These are phyloP conservation scores for Tiliqua scincoides DNA, from an alignment of 2,113 vertebrate species.

Conservation along the genomic window DNA sequence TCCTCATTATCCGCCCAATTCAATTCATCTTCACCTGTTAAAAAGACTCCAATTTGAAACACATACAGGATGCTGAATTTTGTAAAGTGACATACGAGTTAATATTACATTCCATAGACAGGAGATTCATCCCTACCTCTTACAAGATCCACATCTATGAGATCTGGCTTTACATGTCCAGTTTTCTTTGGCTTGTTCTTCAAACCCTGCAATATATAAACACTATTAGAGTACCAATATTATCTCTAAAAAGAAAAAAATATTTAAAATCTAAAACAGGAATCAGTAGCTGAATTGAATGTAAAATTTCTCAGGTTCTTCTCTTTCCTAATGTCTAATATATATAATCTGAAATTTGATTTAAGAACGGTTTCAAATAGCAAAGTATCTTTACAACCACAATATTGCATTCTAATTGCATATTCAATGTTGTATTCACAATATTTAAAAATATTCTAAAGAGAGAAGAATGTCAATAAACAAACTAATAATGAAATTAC, in stretches of 20 bases:
- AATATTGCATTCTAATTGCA: too few species aligned
- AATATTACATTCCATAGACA: slow-evolving; percentile 32
- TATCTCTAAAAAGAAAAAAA: background rate
- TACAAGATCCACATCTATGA: slow-evolving; percentile 98
- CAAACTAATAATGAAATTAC: slow-evolving; percentile 29
- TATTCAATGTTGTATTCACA: too few species aligned
- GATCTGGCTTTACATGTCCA: slow-evolving; percentile 97
- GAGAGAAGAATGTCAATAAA: background rate
- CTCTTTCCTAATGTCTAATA: background rate
- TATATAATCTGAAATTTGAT: slow-evolving; percentile 44
- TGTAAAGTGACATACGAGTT: background rate
- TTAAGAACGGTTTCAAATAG: slow-evolving; percentile 8
- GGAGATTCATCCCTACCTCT: slow-evolving; percentile 84
- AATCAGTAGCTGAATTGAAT: slow-evolving; percentile 47
- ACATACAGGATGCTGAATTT: background rate
- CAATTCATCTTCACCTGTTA: background rate
- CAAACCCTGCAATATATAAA: slow-evolving; percentile 86
- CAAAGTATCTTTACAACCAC: background rate
- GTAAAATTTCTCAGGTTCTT: background rate
- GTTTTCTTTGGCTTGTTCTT: slow-evolving; percentile 99
- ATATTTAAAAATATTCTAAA: background rate
- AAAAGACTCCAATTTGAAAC: background rate
- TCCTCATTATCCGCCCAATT: background rate
- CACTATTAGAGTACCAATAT: slow-evolving; percentile 42
- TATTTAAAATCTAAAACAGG: background rate